Conservation (phyloP, 2,888 invertebrate species). For the Cosmia pyralina region DNA sequence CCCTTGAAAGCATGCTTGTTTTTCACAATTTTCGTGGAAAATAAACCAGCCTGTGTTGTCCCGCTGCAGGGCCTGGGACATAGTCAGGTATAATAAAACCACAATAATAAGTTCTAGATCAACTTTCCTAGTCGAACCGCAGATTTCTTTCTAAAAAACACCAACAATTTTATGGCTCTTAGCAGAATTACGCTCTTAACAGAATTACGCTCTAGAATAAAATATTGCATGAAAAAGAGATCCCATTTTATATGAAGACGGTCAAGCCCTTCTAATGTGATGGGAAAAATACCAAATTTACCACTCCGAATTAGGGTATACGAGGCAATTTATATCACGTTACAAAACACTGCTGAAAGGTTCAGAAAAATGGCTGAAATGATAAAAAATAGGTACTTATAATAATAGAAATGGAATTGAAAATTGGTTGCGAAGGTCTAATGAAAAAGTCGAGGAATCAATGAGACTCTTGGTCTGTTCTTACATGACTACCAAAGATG, state of each 20-base stretch:
- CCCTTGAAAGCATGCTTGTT: neutral
- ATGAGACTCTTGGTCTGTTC: neutral
- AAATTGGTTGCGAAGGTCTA: constrained; percentile 1
- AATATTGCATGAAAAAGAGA: constrained; percentile 8
- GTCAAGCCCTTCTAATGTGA: constrained; percentile 1
- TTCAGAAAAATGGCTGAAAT: neutral
- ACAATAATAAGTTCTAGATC: too few relatives aligned
- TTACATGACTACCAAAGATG: too few relatives aligned
- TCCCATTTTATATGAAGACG: constrained; percentile 9
- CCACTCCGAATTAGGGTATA: neutral
- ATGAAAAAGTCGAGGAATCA: neutral
- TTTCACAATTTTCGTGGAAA: neutral
- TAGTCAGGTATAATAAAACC: too few relatives aligned
- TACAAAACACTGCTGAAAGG: neutral
- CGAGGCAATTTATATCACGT: constrained; percentile 6
- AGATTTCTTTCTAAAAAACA: too few relatives aligned
- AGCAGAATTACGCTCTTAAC: neutral
- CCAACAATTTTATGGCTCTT: too few relatives aligned
- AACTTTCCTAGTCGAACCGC: too few relatives aligned
- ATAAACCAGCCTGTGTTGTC: too few relatives aligned
- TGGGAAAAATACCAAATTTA: constrained; percentile 15
- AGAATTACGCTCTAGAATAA: neutral
- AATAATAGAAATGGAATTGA: neutral
- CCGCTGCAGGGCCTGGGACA: too few relatives aligned
- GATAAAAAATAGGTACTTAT: neutral